Evolutionary conservation across 2,797 vertebrate genomes (phyloP).

Genomic region (Synanceia verrucosa): DNA sequence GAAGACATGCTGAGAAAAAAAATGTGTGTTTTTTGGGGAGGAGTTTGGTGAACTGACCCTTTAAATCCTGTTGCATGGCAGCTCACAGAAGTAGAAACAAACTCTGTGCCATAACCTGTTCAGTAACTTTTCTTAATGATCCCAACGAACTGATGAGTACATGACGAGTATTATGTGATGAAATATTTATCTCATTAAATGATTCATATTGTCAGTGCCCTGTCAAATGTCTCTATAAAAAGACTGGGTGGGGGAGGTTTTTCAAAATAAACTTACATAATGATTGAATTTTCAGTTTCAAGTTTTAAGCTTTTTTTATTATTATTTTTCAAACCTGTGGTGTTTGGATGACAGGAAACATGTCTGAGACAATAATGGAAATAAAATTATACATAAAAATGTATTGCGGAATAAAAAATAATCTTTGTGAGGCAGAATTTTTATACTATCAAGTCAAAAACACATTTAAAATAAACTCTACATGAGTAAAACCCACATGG

Average conservation of each 20-base stretch:
- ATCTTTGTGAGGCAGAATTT: neutral
- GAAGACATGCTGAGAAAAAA: neutral
- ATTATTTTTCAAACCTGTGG: neutral
- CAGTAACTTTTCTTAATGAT: neutral
- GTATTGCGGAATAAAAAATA: neutral
- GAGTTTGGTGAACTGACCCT: neutral
- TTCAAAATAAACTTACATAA: conserved; percentile 3
- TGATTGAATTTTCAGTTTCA: no score
- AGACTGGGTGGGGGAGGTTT: neutral
- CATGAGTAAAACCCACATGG: no score
- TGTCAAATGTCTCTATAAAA: neutral
- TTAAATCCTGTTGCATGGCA: neutral
- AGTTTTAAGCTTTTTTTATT: neutral
- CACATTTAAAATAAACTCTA: neutral
- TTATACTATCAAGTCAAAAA: no score
- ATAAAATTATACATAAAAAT: neutral
- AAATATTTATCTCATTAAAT: neutral
- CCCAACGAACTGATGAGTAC: neutral
- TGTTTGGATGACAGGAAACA: neutral
- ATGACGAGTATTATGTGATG: no score
- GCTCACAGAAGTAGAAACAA: neutral
- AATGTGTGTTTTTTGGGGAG: neutral
- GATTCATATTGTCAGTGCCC: neutral
- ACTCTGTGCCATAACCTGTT: neutral
- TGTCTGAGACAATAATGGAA: neutral